A percentile compares a stretch with the other conserved stretches of the same genome.
phyloP scores from a whole-genome alignment of 2,888 invertebrate genomes.

The Oxycera nigricornis region DNA sequence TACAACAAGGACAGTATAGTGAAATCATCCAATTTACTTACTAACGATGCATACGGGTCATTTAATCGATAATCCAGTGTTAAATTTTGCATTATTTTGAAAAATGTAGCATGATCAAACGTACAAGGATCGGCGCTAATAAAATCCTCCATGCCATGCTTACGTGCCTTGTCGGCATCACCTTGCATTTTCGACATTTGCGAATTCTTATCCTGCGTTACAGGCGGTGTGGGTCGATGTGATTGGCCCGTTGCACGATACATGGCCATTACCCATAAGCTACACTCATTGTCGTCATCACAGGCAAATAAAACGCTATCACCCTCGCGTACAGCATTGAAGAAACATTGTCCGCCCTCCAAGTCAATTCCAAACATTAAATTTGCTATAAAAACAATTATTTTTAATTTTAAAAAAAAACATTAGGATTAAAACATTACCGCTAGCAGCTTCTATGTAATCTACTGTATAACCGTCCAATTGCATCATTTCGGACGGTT shows the following conservation, averaged over 20 bases:
- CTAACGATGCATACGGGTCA: conserved; percentile 98
- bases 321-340: conserved; percentile 98
- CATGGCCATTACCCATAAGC: conserved; percentile 99
- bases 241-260: conserved; percentile 99
- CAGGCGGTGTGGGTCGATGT: conserved; percentile 96
- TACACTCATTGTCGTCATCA: conserved; percentile 97
- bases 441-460: conserved; percentile 95
- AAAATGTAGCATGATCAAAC: conserved; percentile 93
- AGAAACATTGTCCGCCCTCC: conserved; percentile 94
- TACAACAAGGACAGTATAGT: not conserved
- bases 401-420: not conserved
- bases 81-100: conserved; percentile 88
- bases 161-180: conserved; percentile 78
- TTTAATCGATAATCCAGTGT: conserved; percentile 94
- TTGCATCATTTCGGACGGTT: conserved; percentile 99
- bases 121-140: conserved; percentile 99
- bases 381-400: conserved; percentile 73
- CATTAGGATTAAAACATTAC: conserved; percentile 64
- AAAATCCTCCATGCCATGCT: conserved; percentile 99
- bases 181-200: conserved; percentile 90
- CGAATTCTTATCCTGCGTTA: conserved; percentile 84
- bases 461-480: conserved; percentile 99
- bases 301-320: conserved; percentile 96
- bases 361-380: conserved; percentile 93
- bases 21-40: conserved; percentile 60